Evolutionary conservation across 2,888 invertebrate genomes (phyloP), one percentile per base, ranked within the genome.

Genomic region (Himalopsyche kuldschensis): DNA sequence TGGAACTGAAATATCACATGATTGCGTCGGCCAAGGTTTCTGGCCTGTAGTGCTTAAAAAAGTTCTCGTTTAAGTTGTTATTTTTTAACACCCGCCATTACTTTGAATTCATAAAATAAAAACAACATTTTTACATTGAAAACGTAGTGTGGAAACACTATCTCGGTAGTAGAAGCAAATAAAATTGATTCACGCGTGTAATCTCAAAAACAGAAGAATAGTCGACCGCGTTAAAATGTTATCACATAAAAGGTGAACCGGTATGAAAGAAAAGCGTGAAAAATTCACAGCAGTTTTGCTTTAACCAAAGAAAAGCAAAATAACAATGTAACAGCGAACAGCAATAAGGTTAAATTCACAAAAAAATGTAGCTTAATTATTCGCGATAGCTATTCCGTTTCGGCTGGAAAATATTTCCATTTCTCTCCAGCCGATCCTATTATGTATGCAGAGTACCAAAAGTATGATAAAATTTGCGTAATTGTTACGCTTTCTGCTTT

Each of bases 401-500:
- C 55, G 55, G 55, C 55, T 24, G 55, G 55, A 24, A 55, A 24
- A 55, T 55, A 55, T 55, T 55, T 55, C 55, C 55, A 55, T 55
- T 55, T 55, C 55, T 55, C 55, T 55, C 24, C 55, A 20, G 20
- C 55, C 55, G 55, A 55, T 55, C 55, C 55, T 55, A 55, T 55
- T 55, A 55, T 55, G 75, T 30, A 75, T 75, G 30, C 30, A 75
- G 32, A 75, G 32, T 75, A 75, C 75, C 75, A 32, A 75, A 75
- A 75, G 75, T 75, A 31, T 75, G 75, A 32, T 75, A 75, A 31
- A 75, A 75, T 75, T 84, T 84, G 84, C 81, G 81, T 84, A 84
- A 84, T 79, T 75, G 75, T 63, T 55, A 78, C 47, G 63, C 81
- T 84, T 84, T 84, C 81, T 80, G 78, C 83, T 76, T 55, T 83